Evolutionary conservation across 2,113 vertebrate genomes (phyloP).

Genomic region (Lepidothrix coronata): DNA sequence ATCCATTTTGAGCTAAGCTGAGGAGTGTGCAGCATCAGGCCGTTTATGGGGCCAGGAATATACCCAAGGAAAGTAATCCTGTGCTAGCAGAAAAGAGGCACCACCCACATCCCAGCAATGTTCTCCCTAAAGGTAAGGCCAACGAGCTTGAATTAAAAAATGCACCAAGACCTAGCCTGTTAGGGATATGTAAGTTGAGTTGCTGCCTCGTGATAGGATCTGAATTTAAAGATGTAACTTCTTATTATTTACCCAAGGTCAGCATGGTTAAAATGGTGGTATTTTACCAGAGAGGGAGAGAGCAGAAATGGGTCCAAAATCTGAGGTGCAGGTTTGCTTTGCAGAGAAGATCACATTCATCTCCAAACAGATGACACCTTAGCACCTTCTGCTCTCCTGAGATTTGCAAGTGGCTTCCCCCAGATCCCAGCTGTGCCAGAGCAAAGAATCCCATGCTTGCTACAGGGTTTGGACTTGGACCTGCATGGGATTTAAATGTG

Average conservation of each 20-base stretch:
- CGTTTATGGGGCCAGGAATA: not conserved
- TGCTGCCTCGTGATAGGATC: not conserved
- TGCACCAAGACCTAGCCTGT: not conserved
- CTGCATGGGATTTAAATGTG: accelerated
- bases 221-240: not conserved
- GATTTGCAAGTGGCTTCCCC: not conserved
- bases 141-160: not conserved
- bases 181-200: not conserved
- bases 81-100: not conserved
- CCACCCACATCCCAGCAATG: not conserved
- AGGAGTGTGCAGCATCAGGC: not conserved
- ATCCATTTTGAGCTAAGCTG: not conserved
- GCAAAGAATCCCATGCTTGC: not conserved
- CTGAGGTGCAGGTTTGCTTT: not conserved
- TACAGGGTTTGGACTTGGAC: not conserved
- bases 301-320: not conserved
- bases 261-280: not conserved
- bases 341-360: not conserved
- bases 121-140: not conserved
- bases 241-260: not conserved
- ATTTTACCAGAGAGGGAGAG: not conserved
- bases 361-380: not conserved
- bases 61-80: not conserved
- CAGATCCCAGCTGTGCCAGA: not conserved
- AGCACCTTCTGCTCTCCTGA: not conserved